Percentiles rank a stretch among this genome's conserved stretches.
These are phyloP conservation scores for Paramisgurnus dabryanus DNA, from an alignment of 2,113 vertebrate genomes.

Conservation along the genomic window DNA sequence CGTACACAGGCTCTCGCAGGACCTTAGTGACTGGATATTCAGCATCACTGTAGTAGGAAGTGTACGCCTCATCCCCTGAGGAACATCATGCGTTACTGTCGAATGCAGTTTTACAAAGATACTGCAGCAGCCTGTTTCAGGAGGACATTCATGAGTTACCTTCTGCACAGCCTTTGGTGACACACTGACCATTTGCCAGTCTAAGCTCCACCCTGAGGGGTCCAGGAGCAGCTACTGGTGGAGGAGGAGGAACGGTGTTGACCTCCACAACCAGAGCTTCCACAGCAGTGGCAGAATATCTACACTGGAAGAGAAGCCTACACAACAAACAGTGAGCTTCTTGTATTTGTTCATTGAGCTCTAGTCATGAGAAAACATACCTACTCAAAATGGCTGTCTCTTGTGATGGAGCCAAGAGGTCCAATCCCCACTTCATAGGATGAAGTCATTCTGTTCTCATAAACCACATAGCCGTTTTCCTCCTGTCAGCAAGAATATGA, in stretches of 20 bases:
- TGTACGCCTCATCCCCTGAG: conserved; percentile 26
- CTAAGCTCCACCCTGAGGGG: conserved; percentile 67
- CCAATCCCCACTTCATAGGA: conserved; percentile 70
- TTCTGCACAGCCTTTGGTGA: conserved; percentile 64
- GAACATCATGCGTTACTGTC: no score
- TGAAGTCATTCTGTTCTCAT: conserved; percentile 72
- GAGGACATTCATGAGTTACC: conserved; percentile 52
- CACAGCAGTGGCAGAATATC: conserved; percentile 58
- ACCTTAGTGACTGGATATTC: conserved; percentile 70
- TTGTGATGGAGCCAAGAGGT: conserved; percentile 70
- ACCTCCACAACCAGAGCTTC: conserved; percentile 67
- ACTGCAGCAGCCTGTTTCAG: conserved; percentile 45
- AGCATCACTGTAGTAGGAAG: conserved; percentile 52
- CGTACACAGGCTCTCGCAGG: conserved; percentile 69
- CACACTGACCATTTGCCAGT: conserved; percentile 68
- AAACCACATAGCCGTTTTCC: conserved; percentile 60
- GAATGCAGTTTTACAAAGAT: no score
- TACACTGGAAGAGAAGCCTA: conserved; percentile 74
- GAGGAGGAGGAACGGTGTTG: conserved; percentile 58
- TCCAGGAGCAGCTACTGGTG: conserved; percentile 63
- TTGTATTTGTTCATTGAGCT: not conserved
- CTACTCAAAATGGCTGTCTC: conserved; percentile 76
- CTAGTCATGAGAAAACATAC: conserved; percentile 22
- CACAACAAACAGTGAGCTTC: conserved; percentile 50
- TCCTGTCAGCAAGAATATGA: conserved; percentile 52